Base-by-base conservation (phyloP, 2,888 invertebrate genomes). In the Drosophila stalkeri region DNA sequence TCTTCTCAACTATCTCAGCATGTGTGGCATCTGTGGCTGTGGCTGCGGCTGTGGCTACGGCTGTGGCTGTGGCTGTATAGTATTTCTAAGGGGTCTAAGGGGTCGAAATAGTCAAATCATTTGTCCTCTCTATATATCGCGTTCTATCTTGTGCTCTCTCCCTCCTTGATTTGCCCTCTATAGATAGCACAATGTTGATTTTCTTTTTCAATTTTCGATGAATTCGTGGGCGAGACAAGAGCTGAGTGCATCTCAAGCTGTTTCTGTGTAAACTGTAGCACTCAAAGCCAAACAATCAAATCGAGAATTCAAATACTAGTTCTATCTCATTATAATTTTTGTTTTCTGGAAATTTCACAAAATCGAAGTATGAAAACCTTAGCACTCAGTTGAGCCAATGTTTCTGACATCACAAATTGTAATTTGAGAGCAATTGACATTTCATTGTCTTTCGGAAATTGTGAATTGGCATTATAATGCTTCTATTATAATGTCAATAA, bases 1-100 rank as follows among this genome's bases (percentile, higher is more conserved):
- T 16, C 16, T 37, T 7, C 31, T 27, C 35, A 62, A 57, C 65
- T 62, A 54, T 43, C 57, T 55, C 64, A 49, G 64, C 71, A 72
- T 60, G 60, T 56, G 55, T 49, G 23, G 41, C 60, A 7, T 14
- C 27, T 47, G 46, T 23, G 46, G 46, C 46, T 46, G 16, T 3
- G 23, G 23, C 49, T 31, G 8, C 4, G 46, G 5, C 23, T 46
- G n/a, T n/a, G n/a, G n/a, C n/a, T n/a, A n/a, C n/a, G n/a, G 27
- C 47, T 46, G 5, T 1, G 11, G 8, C 46, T 47, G 46, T 23
- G 47, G 16, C 47, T 47, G 47, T 56, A 46, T 23, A 16, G 8
- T 46, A 46, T 46, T 31, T 14, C 63, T 11, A 16, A 2, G 23
- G 11, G 27, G 27, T n/a, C 27, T 27, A 27, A 27, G 5, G 27